These are phyloP conservation scores for Platygyra sinensis DNA, from an alignment of 64 coral and sea anemone genomes.

Conservation along the genomic window DNA sequence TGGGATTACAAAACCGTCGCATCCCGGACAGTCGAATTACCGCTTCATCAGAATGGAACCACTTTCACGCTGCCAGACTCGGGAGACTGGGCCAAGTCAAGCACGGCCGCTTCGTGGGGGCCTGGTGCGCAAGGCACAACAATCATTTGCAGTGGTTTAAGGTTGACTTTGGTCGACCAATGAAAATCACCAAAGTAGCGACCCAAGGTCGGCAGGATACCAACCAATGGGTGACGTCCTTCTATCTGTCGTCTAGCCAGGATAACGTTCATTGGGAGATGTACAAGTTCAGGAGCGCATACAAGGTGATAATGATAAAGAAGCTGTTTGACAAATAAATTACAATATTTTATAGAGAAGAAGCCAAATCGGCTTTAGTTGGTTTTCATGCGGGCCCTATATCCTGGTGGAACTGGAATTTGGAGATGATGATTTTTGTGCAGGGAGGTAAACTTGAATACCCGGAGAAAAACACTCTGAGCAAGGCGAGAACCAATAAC, in stretches of 20 bases:
- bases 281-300: constrained; percentile 43
- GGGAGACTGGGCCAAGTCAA: constrained; percentile 63
- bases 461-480: too few species aligned
- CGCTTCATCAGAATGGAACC: constrained; percentile 68
- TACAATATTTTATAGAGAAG: too few species aligned
- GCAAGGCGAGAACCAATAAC: too few species aligned
- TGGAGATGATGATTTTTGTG: too few species aligned
- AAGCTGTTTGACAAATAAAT: neutral
- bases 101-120: constrained; percentile 27
- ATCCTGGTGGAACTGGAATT: too few species aligned
- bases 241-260: constrained; percentile 43
- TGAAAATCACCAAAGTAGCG: constrained; percentile 37
- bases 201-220: constrained; percentile 58
- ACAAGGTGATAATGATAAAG: constrained; percentile 38
- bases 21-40: constrained; percentile 49
- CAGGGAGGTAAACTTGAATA: too few species aligned
- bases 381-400: too few species aligned
- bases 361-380: too few species aligned
- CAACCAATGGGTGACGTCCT: constrained; percentile 50
- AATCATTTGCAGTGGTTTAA: constrained; percentile 85
- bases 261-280: constrained; percentile 60
- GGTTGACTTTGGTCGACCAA: constrained; percentile 48
- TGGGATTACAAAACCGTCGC: constrained; percentile 61
- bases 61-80: constrained; percentile 55
- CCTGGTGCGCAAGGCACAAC: constrained; percentile 69